Evolutionary conservation across 1,140 invertebrate genomes (phyloP).

Genomic region (Dendroctonus ponderosae): DNA sequence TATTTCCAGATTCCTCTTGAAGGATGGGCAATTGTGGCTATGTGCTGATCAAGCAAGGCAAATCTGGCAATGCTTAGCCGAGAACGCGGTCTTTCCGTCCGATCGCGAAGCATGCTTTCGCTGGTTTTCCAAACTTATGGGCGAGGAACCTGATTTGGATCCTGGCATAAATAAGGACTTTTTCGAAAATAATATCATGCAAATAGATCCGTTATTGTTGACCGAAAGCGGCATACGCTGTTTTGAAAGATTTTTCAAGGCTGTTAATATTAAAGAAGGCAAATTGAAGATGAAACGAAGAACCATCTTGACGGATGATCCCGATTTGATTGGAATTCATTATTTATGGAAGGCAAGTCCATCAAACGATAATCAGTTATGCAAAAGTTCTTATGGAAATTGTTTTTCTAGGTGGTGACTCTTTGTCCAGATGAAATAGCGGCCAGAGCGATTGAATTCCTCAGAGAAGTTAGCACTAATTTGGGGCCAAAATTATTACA

Average conservation of each 20-base stretch:
- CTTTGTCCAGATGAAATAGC: constrained; percentile 90
- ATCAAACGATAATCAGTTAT: constrained; percentile 5
- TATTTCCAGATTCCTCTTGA: constrained; percentile 66
- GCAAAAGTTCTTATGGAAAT: background rate
- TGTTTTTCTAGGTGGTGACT: constrained; percentile 65
- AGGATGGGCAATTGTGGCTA: constrained; percentile 93
- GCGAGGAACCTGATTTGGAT: constrained; percentile 94
- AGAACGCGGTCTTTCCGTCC: constrained; percentile 85
- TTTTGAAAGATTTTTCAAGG: constrained; percentile 94
- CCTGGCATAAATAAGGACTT: constrained; percentile 95
- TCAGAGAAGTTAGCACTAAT: constrained; percentile 93
- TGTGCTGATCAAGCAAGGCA: constrained; percentile 95
- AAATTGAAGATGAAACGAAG: constrained; percentile 86
- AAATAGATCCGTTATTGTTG: constrained; percentile 85
- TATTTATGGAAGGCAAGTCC: constrained; percentile 79
- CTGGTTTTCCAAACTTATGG: constrained; percentile 99
- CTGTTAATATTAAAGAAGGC: constrained; percentile 93
- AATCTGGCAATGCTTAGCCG: constrained; percentile 95
- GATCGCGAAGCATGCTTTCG: constrained; percentile 97
- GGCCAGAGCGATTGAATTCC: constrained; percentile 82
- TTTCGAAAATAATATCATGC: constrained; percentile 93
- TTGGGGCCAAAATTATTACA: constrained; percentile 81
- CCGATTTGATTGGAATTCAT: constrained; percentile 92
- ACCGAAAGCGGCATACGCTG: constrained; percentile 96
- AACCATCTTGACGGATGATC: constrained; percentile 75